phyloP scores from a whole-genome alignment of 2,113 vertebrate species.

The Pseudopipra pipra region DNA sequence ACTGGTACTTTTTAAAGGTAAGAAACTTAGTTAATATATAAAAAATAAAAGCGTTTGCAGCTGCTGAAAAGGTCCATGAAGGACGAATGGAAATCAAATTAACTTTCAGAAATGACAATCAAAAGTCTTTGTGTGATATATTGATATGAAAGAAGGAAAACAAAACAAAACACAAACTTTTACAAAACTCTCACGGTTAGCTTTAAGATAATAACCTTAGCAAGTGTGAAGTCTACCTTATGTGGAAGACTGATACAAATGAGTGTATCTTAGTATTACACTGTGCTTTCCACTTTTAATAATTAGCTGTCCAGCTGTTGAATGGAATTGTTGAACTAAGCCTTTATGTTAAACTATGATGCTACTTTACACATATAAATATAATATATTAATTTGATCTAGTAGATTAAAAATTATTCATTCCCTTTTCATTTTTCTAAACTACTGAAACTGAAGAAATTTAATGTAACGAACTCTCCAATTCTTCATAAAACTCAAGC shows the following conservation, averaged over 20 bases:
- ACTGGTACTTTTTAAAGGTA: background rate
- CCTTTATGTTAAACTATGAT: background rate
- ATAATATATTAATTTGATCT: background rate
- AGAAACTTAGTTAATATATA: background rate
- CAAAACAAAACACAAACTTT: background rate
- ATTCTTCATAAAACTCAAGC: background rate
- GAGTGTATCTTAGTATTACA: background rate
- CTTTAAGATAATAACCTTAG: background rate
- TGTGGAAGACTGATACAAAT: background rate
- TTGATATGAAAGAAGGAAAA: background rate
- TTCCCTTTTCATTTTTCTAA: background rate
- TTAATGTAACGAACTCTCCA: background rate
- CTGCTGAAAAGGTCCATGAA: background rate
- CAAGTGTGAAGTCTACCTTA: background rate
- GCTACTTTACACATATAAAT: background rate
- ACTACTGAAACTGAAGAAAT: background rate
- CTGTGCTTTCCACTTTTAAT: background rate
- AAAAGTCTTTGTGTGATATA: background rate
- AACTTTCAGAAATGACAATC: background rate
- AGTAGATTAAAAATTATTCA: background rate
- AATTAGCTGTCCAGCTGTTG: background rate
- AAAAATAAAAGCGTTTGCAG: background rate
- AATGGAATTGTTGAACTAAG: background rate
- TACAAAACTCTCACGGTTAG: background rate
- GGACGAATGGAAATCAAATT: background rate